phyloP scores from a whole-genome alignment of 2,797 vertebrate genomes.

The Streptopelia turtur region DNA sequence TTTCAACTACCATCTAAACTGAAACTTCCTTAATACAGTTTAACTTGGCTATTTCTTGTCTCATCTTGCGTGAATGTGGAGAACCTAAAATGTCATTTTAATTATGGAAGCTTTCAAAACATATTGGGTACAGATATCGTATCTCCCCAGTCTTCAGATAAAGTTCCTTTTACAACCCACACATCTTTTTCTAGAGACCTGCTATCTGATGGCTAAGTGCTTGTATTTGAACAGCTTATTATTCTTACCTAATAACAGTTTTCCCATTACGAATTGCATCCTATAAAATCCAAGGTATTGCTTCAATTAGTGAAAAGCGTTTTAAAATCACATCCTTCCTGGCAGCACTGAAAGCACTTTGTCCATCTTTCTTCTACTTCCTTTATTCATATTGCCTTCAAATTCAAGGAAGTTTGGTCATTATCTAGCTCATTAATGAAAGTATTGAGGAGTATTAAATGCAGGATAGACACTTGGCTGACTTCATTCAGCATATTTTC shows the following conservation, averaged over 20 bases:
- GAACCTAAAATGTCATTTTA: accelerated
- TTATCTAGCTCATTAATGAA: neutral
- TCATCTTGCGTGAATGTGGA: neutral
- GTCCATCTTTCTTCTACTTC: neutral
- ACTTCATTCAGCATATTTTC: neutral
- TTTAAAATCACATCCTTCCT: conserved; percentile 1
- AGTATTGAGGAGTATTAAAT: neutral
- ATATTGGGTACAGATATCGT: neutral
- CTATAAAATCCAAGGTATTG: conserved; percentile 7
- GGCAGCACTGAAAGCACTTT: neutral
- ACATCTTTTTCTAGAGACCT: neutral
- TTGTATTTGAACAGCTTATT: conserved; percentile 8
- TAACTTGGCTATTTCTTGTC: neutral
- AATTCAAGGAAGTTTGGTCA: neutral
- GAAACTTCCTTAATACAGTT: neutral
- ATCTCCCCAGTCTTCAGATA: neutral
- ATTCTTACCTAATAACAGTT: neutral
- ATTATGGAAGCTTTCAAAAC: neutral
- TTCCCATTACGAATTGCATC: neutral
- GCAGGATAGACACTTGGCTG: neutral
- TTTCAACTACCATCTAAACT: neutral
- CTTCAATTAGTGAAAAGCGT: conserved; percentile 14
- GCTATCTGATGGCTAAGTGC: neutral
- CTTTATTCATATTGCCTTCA: neutral
- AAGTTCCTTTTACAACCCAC: neutral